Evolutionary conservation across 2,888 invertebrate species (phyloP).

Genomic region (Brenthis hecate): DNA sequence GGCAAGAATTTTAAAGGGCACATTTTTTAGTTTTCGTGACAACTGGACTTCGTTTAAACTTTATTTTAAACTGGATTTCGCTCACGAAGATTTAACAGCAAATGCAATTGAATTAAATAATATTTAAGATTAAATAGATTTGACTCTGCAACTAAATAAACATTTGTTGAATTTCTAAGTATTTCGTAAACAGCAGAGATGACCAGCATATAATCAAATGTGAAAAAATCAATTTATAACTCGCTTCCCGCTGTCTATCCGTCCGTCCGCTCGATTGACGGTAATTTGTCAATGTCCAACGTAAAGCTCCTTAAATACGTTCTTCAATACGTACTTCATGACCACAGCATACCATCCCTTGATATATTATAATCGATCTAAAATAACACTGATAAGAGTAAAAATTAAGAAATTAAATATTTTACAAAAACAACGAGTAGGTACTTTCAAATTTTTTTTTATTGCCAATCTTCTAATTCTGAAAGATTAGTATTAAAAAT

Average conservation of each 20-base stretch:
- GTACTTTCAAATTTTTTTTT: no score
- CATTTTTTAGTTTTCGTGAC: not conserved
- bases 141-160: no score
- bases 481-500: no score
- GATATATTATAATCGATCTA: slow-evolving; percentile 18
- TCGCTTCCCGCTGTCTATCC: slow-evolving; percentile 42
- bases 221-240: slow-evolving; percentile 45
- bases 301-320: slow-evolving; percentile 72
- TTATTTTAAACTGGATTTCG: not conserved
- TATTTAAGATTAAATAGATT: not conserved
- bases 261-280: slow-evolving; percentile 56
- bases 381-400: slow-evolving; percentile 13
- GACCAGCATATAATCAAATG: slow-evolving; percentile 30
- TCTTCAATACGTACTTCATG: slow-evolving; percentile 61
- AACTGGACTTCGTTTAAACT: not conserved
- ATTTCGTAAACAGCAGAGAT: not conserved
- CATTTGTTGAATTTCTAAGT: not conserved
- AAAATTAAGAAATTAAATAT: not conserved
- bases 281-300: slow-evolving; percentile 72
- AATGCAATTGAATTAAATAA: not conserved
- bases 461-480: no score
- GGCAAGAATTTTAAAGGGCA: not conserved
- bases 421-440: not conserved
- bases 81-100: not conserved
- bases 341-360: slow-evolving; percentile 36